Conservation (phyloP, 2,888 invertebrate species). For the Leuctra nigra region DNA sequence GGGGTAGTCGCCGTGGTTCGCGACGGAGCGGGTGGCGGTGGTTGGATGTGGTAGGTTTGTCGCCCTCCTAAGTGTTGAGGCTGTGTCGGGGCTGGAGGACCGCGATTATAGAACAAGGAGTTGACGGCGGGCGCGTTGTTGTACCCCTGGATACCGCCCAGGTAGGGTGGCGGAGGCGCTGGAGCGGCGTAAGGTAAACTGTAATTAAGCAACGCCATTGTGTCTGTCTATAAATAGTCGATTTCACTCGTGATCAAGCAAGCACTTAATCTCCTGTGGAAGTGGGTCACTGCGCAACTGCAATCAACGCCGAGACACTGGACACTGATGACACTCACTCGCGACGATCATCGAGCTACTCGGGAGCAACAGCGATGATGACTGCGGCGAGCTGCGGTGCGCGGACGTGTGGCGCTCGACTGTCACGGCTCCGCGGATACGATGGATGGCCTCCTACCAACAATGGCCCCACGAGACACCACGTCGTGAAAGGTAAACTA, state of each 20-base stretch:
- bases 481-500: background rate
- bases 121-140: conserved; percentile 29
- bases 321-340: too few relatives aligned
- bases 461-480: background rate
- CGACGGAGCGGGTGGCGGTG: conserved; percentile 30
- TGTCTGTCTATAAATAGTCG: too few relatives aligned
- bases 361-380: background rate
- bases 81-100: conserved; percentile 28
- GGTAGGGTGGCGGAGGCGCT: conserved; percentile 37
- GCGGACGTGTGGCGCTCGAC: background rate
- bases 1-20: conserved; percentile 17
- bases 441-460: conserved; percentile 6
- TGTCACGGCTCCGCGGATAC: background rate
- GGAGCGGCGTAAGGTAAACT: conserved; percentile 38
- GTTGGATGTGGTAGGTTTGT: conserved; percentile 30
- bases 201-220: conserved; percentile 39
- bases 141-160: conserved; percentile 31
- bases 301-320: too few relatives aligned
- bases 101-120: conserved; percentile 26
- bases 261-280: too few relatives aligned
- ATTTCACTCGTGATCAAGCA: too few relatives aligned
- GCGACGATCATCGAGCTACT: too few relatives aligned
- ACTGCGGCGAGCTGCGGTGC: background rate
- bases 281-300: too few relatives aligned
- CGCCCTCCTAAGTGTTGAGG: conserved; percentile 30